These are phyloP conservation scores for Ephydatia muelleri DNA, from an alignment of 37 sponge, comb jelly and placozoan genomes.

Conservation along the genomic window DNA sequence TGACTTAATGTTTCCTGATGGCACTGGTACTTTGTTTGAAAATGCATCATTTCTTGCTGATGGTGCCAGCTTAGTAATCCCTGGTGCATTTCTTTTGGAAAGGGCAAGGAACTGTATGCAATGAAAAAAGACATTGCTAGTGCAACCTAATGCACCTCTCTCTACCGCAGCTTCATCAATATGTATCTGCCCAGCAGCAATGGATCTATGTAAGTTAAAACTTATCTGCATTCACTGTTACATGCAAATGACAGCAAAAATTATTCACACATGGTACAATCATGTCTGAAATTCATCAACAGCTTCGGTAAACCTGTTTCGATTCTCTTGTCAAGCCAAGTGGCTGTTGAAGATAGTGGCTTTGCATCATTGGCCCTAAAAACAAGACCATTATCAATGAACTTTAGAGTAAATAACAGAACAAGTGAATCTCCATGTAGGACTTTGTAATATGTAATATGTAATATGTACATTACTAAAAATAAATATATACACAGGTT, in stretches of 20 bases:
- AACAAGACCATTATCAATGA: slow-evolving; percentile 5
- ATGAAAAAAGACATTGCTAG: not conserved
- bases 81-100: not conserved
- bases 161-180: not conserved
- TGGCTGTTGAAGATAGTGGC: not conserved
- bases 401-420: not conserved
- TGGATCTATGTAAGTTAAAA: not conserved
- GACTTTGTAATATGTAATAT: not conserved
- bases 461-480: not conserved
- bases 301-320: not conserved
- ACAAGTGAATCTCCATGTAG: not conserved
- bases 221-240: not conserved
- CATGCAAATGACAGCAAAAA: not conserved
- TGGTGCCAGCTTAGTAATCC: not conserved
- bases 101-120: not conserved
- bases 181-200: not conserved
- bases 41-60: not conserved
- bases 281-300: not conserved
- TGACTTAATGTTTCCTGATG: not conserved
- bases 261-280: not conserved
- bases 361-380: not conserved
- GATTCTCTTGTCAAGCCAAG: slow-evolving; percentile 20
- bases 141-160: not conserved
- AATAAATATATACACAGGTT: no score
- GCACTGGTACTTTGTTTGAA: not conserved